Base-by-base conservation (phyloP, 2,888 invertebrate genomes). In the Drosophila yooni region DNA sequence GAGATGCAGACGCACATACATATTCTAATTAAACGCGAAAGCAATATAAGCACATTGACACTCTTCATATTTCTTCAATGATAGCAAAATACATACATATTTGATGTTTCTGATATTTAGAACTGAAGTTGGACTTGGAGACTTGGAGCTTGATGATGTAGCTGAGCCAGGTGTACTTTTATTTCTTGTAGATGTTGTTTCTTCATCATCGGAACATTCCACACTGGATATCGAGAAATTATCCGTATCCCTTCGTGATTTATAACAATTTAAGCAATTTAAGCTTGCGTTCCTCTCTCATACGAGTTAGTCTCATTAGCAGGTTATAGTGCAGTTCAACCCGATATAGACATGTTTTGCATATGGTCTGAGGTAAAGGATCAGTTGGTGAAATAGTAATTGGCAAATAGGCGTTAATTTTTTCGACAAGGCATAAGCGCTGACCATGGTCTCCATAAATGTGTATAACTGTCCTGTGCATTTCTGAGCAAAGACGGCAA, bases 401-500 rank as follows among this genome's bases (percentile, higher is more conserved):
- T 70, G 97, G 97, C 72, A 97, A 94, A 92, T 97, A 96, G 89
- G 95, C 95, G 93, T 96, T 96, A 88, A 97, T 96, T 94, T 97
- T 97, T 89, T 96, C 95, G 38, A 96, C 95, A 79, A 97, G 94
- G 89, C 95, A 94, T 91, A 97, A 94, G 89, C 96, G 95, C 91
- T 95, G 95, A 59, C 97, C 97, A 94, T 96, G 96, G 86, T 96
- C 96, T 48, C 97, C 96, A 92, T 97, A 97, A 82, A 97, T 96
- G 92, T 97, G 97, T 83, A 97, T 95, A 64, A 97, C 97, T 59
- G 90, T 95, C 91, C 96, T 95, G 93, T 97, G 97, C 95, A 97
- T 96, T 94, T 97, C 96, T 38, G 97, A 97, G 93, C 97, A 97
- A 73, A 97, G 94, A 91, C 97, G 95, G 93, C 97, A 97, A 91